Base-by-base conservation (phyloP, 30 jellyfish, hydroid and myxozoan species). In the Aurelia aurita complex sp. Pacific region DNA sequence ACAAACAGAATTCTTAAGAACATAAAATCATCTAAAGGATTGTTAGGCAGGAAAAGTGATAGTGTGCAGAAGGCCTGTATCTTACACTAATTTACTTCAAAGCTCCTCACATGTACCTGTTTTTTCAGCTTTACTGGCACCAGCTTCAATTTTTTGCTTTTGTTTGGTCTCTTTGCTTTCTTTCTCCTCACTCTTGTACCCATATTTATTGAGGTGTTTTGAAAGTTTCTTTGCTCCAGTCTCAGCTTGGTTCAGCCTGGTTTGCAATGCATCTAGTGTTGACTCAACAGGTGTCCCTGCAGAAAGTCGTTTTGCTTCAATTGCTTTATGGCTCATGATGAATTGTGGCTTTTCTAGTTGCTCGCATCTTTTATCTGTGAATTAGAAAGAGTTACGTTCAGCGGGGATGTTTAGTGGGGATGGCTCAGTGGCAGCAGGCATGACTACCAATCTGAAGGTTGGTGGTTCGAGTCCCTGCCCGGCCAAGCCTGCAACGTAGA, bases 201-300 rank as follows among this genome's bases (percentile, higher is more conserved):
- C 93, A 64, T 66, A 84, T 60, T 74, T 84, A 32, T 73, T 61
- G 60, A 84, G 72, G 35, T 84, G 93, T 18, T 74, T 84, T 16
- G 73, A 42, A 13, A 84, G 81, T 60, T 66, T 42, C 50, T 71
- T 84, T 57, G 93, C 93, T 42, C 85, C 87, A 8, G 57, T 64
- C 66, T 84, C 93, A 72, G 93, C 93, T 57, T 84, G 75, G 53
- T 60, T 16, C 2, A 84, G 82, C 5, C 93, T 68, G 33, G 46
- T 40, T 77, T 84, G 93, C 68, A 84, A 60, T 42, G 40, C 81
- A 51, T 84, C 87, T 14, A 84, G 62, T 40, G 93, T 84, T 10
- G 43, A 60, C 53, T 84, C 87, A n/a, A 74, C 93, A 57, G 93
- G 93, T 9, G 93, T 71, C 46, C 86, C 87, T 15, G 93, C 87